Percentiles rank a stretch among this genome's conserved stretches.
phyloP scores from a whole-genome alignment of 2,888 invertebrate species.

The Scotopteryx bipunctaria region DNA sequence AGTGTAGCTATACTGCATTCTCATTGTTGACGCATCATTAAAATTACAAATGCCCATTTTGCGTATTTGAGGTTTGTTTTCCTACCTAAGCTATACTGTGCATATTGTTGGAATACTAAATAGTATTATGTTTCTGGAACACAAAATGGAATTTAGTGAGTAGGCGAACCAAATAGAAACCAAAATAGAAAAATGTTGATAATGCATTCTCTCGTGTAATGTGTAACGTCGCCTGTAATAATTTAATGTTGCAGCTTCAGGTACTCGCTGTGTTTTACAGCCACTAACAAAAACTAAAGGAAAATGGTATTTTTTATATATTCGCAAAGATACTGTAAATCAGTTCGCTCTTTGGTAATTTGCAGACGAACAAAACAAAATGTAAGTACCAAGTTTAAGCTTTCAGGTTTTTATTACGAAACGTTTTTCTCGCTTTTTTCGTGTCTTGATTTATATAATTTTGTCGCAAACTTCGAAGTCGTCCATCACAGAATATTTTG shows the following conservation, averaged over 20 bases:
- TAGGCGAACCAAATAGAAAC: not conserved
- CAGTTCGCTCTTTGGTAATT: slow-evolving; percentile 35
- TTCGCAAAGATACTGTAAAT: slow-evolving; percentile 36
- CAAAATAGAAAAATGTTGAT: not conserved
- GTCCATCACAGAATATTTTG: slow-evolving; percentile 21
- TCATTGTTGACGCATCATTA: slow-evolving; percentile 24
- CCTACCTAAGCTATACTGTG: not conserved
- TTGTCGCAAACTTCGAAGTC: slow-evolving; percentile 21
- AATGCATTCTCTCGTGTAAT: not conserved
- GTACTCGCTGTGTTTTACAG: not conserved
- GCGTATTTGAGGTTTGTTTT: slow-evolving; percentile 4
- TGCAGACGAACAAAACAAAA: slow-evolving; percentile 37
- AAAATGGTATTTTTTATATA: slow-evolving; percentile 29
- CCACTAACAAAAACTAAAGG: slow-evolving; percentile 3
- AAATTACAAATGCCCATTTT: slow-evolving; percentile 25
- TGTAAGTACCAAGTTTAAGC: slow-evolving; percentile 27
- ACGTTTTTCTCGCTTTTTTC: slow-evolving; percentile 28
- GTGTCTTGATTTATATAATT: slow-evolving; percentile 24
- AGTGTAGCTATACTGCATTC: slow-evolving; percentile 13
- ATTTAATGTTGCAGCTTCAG: not conserved
- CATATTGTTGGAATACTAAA: not conserved
- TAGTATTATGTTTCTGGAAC: too few species aligned
- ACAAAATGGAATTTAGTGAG: not conserved
- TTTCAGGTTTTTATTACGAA: slow-evolving; percentile 34
- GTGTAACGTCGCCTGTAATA: not conserved